phyloP scores from a whole-genome alignment of 2,113 vertebrate species.

The Charina bottae region DNA sequence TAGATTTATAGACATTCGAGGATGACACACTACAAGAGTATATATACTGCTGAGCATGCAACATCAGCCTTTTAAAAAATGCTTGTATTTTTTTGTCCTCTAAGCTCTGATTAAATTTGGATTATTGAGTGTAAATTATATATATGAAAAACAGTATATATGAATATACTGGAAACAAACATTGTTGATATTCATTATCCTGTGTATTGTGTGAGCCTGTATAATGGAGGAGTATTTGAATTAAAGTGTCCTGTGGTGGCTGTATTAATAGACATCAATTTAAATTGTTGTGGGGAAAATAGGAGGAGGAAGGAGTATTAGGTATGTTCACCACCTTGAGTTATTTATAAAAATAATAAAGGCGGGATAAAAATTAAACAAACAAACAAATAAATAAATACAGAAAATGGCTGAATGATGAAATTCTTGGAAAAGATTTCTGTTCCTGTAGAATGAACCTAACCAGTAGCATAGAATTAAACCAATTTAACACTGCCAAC shows the following conservation, averaged over 20 bases:
- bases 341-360: too few species aligned
- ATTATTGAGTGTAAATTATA: background rate
- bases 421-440: background rate
- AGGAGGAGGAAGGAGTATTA: too few species aligned
- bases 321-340: too few species aligned
- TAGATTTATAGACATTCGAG: background rate
- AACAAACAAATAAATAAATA: too few species aligned
- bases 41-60: background rate
- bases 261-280: background rate
- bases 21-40: background rate
- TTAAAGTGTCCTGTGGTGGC: background rate
- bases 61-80: background rate
- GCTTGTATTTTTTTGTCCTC: background rate
- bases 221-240: background rate
- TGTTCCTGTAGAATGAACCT: background rate
- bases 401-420: background rate
- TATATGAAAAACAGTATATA: background rate
- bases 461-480: background rate
- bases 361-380: too few species aligned
- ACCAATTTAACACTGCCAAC: background rate
- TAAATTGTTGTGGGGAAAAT: too few species aligned
- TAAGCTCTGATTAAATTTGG: background rate
- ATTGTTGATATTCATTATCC: background rate
- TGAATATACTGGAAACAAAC: background rate
- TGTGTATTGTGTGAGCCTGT: background rate